Conservation (phyloP, 2,797 vertebrate genomes). For the Siniperca undulata region DNA sequence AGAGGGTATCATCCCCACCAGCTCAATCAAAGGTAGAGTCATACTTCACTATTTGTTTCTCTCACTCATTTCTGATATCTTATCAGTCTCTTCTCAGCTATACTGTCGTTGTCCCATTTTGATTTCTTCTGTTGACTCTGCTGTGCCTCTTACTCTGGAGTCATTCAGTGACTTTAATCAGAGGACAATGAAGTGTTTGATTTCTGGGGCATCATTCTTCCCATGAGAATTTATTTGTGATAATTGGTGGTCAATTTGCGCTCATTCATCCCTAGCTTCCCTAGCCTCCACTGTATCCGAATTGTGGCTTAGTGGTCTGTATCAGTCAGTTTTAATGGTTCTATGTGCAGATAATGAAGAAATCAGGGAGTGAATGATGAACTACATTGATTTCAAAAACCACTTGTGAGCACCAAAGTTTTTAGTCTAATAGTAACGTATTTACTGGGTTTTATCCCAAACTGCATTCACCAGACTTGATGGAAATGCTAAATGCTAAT, state of each 20-base stretch:
- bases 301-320: not conserved
- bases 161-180: not conserved
- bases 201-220: not conserved
- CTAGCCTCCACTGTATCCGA: not conserved
- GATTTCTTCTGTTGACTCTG: slow-evolving; percentile 1
- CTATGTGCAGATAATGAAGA: not conserved
- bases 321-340: not conserved
- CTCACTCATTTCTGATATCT: not conserved
- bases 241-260: not conserved
- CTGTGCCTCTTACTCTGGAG: not conserved
- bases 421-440: not conserved
- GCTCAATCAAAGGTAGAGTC: slow-evolving; percentile 89
- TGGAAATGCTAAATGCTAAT: not conserved
- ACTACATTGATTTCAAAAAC: not conserved
- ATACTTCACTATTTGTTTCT: not conserved
- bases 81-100: not conserved
- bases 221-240: slow-evolving; percentile 7
- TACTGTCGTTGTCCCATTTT: not conserved
- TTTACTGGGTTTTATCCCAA: not conserved
- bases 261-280: not conserved
- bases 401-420: not conserved
- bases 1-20: slow-evolving; percentile 93
- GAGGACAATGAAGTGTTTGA: slow-evolving; percentile 5
- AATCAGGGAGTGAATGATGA: slow-evolving; percentile 10
- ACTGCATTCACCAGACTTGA: not conserved